Conservation (phyloP, 2,113 vertebrate genomes). For the Cricetomys ansorgei region DNA sequence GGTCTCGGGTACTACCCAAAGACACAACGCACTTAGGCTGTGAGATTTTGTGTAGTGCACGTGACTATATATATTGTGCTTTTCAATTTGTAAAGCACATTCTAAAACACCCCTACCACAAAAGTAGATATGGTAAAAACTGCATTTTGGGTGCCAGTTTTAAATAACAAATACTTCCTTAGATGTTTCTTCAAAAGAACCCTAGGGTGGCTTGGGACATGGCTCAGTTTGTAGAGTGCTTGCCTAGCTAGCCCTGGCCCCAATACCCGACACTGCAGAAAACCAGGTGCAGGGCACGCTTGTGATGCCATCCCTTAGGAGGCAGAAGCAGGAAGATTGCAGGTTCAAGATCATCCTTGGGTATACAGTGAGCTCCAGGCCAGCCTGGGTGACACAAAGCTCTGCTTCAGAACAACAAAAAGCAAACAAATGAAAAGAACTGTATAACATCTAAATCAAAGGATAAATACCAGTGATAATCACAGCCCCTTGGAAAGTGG, state of each 20-base stretch:
- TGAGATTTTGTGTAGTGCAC: fast-evolving
- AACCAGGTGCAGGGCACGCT: neutral
- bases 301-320: neutral
- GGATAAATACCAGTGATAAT: neutral
- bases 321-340: neutral
- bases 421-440: neutral
- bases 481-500: neutral
- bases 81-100: neutral
- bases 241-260: neutral
- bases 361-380: neutral
- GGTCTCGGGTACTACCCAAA: no score
- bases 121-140: neutral
- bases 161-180: neutral
- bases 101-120: neutral
- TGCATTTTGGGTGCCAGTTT: neutral
- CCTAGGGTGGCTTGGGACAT: neutral
- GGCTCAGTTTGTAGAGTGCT: neutral
- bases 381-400: neutral
- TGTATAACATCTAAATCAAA: neutral
- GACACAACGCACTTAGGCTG: no score
- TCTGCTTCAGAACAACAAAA: neutral
- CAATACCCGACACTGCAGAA: neutral
- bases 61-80: neutral
- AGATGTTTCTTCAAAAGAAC: neutral
- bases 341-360: neutral